These are phyloP conservation scores for Sebastes kiyomatsui DNA, from an alignment of 2,797 vertebrate genomes.

Conservation along the genomic window DNA sequence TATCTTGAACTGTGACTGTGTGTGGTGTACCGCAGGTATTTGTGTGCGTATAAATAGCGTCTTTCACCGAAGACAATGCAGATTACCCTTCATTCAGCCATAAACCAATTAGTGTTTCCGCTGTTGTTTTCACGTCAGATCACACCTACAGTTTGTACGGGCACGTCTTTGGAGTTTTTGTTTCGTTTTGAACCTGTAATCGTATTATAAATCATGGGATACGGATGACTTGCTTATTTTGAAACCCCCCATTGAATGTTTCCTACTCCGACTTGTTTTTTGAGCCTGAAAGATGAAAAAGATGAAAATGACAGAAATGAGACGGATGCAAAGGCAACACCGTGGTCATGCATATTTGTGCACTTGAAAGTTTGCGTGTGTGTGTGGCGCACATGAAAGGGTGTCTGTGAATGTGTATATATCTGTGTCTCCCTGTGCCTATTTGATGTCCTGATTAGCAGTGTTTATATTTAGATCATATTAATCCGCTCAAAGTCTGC, in stretches of 20 bases:
- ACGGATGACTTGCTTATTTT: conserved; percentile 23
- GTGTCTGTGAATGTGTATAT: conserved; percentile 22
- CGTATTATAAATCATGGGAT: not conserved
- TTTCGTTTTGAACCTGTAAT: conserved; percentile 31
- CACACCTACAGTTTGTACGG: not conserved
- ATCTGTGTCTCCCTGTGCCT: conserved; percentile 34
- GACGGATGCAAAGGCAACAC: conserved; percentile 19
- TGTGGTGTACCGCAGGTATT: not conserved
- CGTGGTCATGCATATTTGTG: conserved; percentile 25
- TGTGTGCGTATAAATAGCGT: not conserved
- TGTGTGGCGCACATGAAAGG: conserved; percentile 21
- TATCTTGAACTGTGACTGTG: not conserved
- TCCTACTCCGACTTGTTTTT: conserved; percentile 15
- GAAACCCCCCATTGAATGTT: not conserved
- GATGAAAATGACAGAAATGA: conserved; percentile 32
- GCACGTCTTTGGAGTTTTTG: not conserved
- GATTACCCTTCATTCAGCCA: not conserved
- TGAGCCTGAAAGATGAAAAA: conserved; percentile 31
- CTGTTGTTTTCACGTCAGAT: not conserved
- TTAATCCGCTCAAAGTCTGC: conserved; percentile 58
- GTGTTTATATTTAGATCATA: conserved; percentile 71
- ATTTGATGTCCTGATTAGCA: conserved; percentile 71
- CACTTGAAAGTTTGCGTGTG: not conserved
- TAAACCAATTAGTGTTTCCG: not conserved
- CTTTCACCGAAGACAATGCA: not conserved